Conservation (phyloP, 2,888 invertebrate species). For the Drosophila falleni region DNA sequence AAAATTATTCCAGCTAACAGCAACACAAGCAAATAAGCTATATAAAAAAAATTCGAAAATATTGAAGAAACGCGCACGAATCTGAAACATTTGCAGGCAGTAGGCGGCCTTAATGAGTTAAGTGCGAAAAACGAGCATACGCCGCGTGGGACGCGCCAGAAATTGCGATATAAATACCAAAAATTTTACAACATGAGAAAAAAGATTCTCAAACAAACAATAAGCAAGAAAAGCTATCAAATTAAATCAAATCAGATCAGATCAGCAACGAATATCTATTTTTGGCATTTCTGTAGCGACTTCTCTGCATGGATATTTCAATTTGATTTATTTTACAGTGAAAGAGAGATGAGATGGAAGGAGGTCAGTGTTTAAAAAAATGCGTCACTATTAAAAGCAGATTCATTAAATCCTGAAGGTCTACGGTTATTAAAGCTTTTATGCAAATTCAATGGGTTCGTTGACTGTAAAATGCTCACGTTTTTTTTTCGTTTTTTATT, state of each 20-base stretch:
- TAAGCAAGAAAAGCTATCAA: constrained; percentile 41
- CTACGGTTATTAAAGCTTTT: constrained; percentile 47
- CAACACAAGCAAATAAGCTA: constrained; percentile 21
- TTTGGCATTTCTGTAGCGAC: constrained; percentile 13
- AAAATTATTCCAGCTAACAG: constrained; percentile 49
- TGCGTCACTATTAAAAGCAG: constrained; percentile 22
- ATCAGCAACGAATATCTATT: constrained; percentile 42
- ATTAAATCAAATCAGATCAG: constrained; percentile 44
- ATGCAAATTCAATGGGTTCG: constrained; percentile 54
- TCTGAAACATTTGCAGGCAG: constrained; percentile 44
- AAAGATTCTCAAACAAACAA: constrained; percentile 35
- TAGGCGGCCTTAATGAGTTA: constrained; percentile 65
- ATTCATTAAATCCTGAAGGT: constrained; percentile 35
- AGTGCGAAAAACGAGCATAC: constrained; percentile 74
- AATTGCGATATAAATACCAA: constrained; percentile 62
- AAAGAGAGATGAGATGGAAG: background rate
- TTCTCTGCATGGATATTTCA: constrained; percentile 10
- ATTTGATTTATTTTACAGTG: constrained; percentile 12
- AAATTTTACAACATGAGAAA: constrained; percentile 55
- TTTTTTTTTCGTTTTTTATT: background rate
- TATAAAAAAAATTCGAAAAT: constrained; percentile 20
- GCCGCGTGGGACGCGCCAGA: constrained; percentile 49
- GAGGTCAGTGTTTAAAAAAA: background rate
- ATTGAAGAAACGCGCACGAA: constrained; percentile 44
- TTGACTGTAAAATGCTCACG: constrained; percentile 8